A percentile compares a stretch with the other conserved stretches of the same genome.
These are phyloP conservation scores for Drosophila pruinosa DNA, from an alignment of 1,140 invertebrate genomes.

Conservation along the genomic window DNA sequence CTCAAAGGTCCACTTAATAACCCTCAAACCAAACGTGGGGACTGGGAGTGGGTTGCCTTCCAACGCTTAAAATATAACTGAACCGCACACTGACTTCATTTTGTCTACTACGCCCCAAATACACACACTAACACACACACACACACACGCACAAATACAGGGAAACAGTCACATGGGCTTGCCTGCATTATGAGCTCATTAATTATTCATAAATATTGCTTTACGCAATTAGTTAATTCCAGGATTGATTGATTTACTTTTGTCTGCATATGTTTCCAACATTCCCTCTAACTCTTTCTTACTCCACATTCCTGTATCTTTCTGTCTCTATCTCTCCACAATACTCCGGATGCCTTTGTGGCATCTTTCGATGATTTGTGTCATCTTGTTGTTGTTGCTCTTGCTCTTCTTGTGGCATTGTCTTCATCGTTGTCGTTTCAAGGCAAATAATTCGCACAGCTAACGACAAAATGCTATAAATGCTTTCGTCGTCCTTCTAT, in stretches of 20 bases:
- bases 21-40: constrained; percentile 12
- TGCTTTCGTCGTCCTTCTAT: constrained; percentile 53
- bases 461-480: constrained; percentile 64
- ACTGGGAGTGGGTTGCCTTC: constrained; percentile 5
- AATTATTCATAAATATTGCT: constrained; percentile 78
- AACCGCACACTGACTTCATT: constrained; percentile 34
- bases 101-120: not conserved
- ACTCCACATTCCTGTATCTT: not conserved
- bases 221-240: constrained; percentile 74
- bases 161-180: not conserved
- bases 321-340: not conserved
- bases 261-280: constrained; percentile 45
- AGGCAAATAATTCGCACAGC: constrained; percentile 59
- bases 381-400: constrained; percentile 18
- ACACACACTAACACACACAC: not conserved
- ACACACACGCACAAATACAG: not conserved
- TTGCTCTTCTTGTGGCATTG: constrained; percentile 41
- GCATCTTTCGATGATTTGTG: constrained; percentile 45
- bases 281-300: not conserved
- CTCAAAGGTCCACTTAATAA: constrained; percentile 46
- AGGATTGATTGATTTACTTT: constrained; percentile 70
- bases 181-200: constrained; percentile 65
- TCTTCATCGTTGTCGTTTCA: constrained; percentile 54
- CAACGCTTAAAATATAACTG: constrained; percentile 51
- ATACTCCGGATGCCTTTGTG: constrained; percentile 23